phyloP scores from a whole-genome alignment of 2,113 vertebrate genomes.

The Butorides virescens region DNA sequence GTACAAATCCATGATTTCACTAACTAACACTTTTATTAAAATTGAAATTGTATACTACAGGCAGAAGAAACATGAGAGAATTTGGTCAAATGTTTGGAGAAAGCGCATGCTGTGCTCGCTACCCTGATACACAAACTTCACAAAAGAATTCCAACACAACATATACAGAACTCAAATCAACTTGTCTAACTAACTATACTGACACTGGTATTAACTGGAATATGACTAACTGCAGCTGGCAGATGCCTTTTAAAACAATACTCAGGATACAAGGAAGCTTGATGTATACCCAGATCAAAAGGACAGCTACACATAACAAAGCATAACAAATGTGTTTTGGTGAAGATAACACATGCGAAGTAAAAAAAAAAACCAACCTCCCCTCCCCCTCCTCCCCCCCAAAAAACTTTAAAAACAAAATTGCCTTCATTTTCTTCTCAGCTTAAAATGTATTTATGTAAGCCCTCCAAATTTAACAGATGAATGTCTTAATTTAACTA shows the following conservation, averaged over 20 bases:
- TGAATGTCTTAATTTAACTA: background rate
- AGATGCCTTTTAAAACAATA: background rate
- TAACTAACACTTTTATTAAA: background rate
- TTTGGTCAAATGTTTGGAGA: background rate
- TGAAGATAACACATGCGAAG: background rate
- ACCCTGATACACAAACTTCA: background rate
- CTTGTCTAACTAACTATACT: background rate
- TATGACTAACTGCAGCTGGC: background rate
- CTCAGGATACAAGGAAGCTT: background rate
- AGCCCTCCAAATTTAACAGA: background rate
- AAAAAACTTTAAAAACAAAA: background rate
- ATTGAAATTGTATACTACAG: background rate
- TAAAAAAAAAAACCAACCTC: background rate
- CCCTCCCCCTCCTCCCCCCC: too few species aligned
- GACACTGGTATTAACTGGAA: background rate
- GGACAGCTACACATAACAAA: background rate
- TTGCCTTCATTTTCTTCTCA: background rate
- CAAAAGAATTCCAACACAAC: background rate
- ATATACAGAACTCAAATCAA: background rate
- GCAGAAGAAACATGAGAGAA: background rate
- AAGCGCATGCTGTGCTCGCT: background rate
- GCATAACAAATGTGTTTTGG: background rate
- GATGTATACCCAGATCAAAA: background rate
- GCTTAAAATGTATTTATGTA: background rate
- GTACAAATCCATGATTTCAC: background rate